phyloP scores from a whole-genome alignment of 2,113 vertebrate species.

The Apteryx mantelli region DNA sequence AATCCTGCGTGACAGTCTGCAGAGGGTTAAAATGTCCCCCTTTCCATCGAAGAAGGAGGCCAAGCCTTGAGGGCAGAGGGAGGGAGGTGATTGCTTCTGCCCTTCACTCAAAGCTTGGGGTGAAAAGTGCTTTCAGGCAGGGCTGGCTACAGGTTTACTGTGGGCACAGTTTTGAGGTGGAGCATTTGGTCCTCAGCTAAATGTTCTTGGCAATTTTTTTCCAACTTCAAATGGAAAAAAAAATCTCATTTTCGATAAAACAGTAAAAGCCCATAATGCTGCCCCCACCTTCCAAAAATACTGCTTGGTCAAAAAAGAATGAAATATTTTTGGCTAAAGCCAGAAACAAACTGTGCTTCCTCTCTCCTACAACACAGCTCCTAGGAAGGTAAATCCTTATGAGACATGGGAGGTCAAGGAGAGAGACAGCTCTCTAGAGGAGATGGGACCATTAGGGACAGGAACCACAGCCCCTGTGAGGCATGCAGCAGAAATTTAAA shows the following conservation, averaged over 20 bases:
- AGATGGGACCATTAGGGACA: neutral
- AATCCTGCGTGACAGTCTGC: accelerated
- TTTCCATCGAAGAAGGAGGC: neutral
- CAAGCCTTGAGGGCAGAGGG: neutral
- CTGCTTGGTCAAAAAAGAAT: neutral
- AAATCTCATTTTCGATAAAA: neutral
- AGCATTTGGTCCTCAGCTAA: neutral
- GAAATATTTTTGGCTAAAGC: neutral
- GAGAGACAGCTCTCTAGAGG: neutral
- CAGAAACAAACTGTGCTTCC: neutral
- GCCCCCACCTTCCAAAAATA: accelerated
- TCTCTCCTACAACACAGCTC: neutral
- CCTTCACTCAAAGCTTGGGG: neutral
- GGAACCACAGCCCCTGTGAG: accelerated
- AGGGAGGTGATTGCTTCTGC: neutral
- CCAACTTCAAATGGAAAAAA: neutral
- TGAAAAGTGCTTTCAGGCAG: neutral
- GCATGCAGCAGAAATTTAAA: neutral
- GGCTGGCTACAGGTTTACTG: neutral
- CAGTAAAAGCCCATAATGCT: accelerated
- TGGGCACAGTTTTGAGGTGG: neutral
- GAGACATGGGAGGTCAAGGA: neutral
- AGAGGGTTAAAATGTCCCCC: neutral
- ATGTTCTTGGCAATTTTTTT: neutral
- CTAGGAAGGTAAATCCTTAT: neutral